These are phyloP conservation scores for mouse (Mus musculus) DNA, from an alignment of 2,113 vertebrate genomes.

Conservation along the genomic window GRCm39 chr6:8913001-8913500, in stretches of 20 bases:
- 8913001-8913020: neutral
- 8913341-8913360: neutral
- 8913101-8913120: no score
- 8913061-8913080: neutral
- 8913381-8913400: neutral
- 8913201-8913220: neutral
- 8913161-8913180: neutral
- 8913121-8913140: no score
- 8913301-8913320: neutral
- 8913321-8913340: neutral
- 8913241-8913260: neutral
- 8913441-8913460: slow-evolving; percentile 41
- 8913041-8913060: neutral
- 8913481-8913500: slow-evolving; percentile 55
- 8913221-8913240: neutral
- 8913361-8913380: neutral
- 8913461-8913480: slow-evolving; percentile 46
- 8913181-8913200: neutral
- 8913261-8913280: neutral
- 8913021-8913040: neutral
- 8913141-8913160: no score
- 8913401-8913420: neutral
- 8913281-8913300: neutral
- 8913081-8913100: neutral
- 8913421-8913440: neutral